phyloP scores from a whole-genome alignment of 2,113 vertebrate genomes.

The Pelodiscus sinensis region DNA sequence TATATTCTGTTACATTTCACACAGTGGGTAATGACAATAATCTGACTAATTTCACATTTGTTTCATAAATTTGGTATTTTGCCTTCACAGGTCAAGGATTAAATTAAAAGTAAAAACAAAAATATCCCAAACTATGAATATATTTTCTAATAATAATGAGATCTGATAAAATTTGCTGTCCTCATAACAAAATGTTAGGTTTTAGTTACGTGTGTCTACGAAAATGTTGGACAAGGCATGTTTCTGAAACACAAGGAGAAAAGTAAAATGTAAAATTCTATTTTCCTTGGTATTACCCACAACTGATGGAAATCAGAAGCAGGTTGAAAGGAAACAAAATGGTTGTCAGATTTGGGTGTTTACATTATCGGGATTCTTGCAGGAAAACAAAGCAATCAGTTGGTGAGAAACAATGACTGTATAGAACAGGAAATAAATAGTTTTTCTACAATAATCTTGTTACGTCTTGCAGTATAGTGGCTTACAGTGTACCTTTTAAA shows the following conservation, averaged over 20 bases:
- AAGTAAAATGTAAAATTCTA: background rate
- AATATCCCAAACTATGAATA: background rate
- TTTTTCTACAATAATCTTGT: background rate
- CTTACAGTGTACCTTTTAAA: background rate
- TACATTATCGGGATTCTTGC: background rate
- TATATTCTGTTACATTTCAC: background rate
- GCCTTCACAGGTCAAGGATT: background rate
- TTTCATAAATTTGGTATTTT: background rate
- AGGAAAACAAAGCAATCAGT: no score
- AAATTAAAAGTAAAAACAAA: background rate
- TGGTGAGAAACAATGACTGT: background rate
- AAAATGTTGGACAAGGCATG: background rate
- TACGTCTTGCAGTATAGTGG: background rate
- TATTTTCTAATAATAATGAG: background rate
- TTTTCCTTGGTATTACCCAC: background rate
- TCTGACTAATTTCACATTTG: background rate
- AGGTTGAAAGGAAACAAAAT: background rate
- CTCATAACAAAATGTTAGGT: background rate
- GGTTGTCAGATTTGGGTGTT: background rate
- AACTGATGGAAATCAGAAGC: background rate
- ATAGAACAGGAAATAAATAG: background rate
- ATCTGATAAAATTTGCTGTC: background rate
- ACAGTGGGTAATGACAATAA: background rate
- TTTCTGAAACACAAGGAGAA: background rate
- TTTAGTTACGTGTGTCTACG: background rate